Base-by-base conservation (phyloP, 2,888 invertebrate species). In the Ectemnius continuus region DNA sequence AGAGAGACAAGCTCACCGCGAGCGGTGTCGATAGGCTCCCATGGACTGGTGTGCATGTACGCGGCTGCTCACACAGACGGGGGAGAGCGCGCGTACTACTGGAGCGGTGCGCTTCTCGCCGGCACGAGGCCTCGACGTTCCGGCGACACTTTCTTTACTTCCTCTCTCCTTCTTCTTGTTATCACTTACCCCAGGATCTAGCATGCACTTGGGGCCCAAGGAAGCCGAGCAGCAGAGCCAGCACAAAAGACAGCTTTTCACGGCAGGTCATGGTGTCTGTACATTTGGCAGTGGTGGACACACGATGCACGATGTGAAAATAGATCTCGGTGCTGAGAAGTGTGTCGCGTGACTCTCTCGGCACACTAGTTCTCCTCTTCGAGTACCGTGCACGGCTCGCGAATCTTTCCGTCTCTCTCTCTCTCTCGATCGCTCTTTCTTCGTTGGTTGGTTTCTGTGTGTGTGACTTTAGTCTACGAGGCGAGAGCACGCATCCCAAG, bases 181-280 rank as follows among this genome's bases (percentile, higher is more conserved):
- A 62, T 61, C 56, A 82, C 89, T 89, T 78, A 90, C 90, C 89
- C 90, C 90, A 90, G 36, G 88, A 84, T 70, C 83, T 86, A 77
- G 84, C 88, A 78, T 81, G 73, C 45, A 63, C 76, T 67, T 79
- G 60, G 67, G 80, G 67, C 20, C 81, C 73, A 26, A 83, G 45
- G 61, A 79, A 72, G 47, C 78, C 74, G 23, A 81, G 74, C 65
- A 76, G 65, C 47, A 84, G 59, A 47, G 78, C 68, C 23, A 83
- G 73, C 26, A 76, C 45, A 28, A 80, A 48, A 46, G 65, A 28
- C 65, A 78, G 77, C 69, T 76, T 81, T 73, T 84, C 78, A 78
- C 76, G 67, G 76, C 76, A 72, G 80, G 84, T 80, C 86, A 85
- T 87, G 80, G 68, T 75, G 72, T 62, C 70, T 63, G 75, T 80